These are phyloP conservation scores for Scelioninae gen. 2 DNA, from an alignment of 2,888 invertebrate genomes.

Conservation along the genomic window DNA sequence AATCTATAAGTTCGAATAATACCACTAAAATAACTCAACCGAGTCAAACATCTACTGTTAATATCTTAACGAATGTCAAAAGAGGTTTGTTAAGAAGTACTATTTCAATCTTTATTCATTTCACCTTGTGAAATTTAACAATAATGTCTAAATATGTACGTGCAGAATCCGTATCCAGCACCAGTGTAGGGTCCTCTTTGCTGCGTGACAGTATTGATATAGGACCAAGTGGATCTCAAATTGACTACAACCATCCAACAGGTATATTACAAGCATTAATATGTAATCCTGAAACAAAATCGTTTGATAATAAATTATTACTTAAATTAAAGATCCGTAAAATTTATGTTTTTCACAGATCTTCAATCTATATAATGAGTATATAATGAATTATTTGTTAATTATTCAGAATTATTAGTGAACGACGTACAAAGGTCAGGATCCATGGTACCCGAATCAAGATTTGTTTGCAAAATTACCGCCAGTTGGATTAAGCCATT, in stretches of 20 bases:
- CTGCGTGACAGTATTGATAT: constrained; percentile 68
- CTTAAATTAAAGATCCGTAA: too few species aligned
- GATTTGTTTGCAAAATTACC: constrained; percentile 63
- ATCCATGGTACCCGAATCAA: constrained; percentile 36
- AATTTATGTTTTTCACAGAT: constrained; percentile 22
- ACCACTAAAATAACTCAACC: constrained; percentile 65
- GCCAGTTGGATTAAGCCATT: constrained; percentile 74
- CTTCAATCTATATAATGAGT: constrained; percentile 14
- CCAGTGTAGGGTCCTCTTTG: constrained; percentile 70
- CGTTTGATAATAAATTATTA: not conserved
- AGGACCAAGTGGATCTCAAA: constrained; percentile 64
- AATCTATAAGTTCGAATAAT: constrained; percentile 69
- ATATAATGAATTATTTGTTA: constrained; percentile 18
- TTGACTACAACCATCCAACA: constrained; percentile 66
- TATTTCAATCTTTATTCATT: too few species aligned
- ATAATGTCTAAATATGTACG: constrained; percentile 53
- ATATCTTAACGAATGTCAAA: constrained; percentile 50
- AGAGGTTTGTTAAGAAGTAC: constrained; percentile 42
- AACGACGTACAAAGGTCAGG: constrained; percentile 41
- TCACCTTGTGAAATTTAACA: too few species aligned
- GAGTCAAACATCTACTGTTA: constrained; percentile 62
- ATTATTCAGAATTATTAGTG: constrained; percentile 13
- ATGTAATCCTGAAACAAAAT: not conserved
- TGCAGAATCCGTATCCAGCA: constrained; percentile 71
- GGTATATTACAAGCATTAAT: constrained; percentile 64